A percentile compares a stretch with the other conserved stretches of the same genome.
These are phyloP conservation scores for Carollia perspicillata DNA, from an alignment of 2,113 vertebrate species.

Conservation along the genomic window DNA sequence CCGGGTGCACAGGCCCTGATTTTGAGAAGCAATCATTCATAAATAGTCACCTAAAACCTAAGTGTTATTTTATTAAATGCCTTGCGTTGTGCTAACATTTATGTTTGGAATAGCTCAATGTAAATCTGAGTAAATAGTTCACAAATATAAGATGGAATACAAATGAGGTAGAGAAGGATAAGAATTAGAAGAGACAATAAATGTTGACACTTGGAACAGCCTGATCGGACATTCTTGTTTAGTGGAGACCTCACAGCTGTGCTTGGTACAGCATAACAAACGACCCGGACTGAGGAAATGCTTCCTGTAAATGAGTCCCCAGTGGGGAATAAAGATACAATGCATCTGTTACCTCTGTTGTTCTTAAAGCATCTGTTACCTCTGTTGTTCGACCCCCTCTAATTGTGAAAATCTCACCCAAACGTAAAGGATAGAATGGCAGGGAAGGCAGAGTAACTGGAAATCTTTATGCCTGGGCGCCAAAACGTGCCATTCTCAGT, in stretches of 20 bases:
- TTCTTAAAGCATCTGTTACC: neutral
- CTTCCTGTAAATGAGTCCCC: neutral
- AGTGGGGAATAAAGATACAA: neutral
- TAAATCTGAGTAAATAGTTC: neutral
- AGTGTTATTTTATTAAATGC: neutral
- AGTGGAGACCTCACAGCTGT: neutral
- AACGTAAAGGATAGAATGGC: neutral
- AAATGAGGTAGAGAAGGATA: neutral
- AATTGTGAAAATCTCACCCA: neutral
- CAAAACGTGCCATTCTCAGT: neutral
- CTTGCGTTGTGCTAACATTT: neutral
- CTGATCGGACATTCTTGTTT: neutral
- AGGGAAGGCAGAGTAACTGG: neutral
- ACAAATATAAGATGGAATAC: neutral
- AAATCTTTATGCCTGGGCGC: neutral
- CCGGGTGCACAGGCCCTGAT: neutral
- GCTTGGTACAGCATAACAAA: neutral
- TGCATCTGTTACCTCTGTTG: no score
- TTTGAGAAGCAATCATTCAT: neutral
- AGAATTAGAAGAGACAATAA: neutral
- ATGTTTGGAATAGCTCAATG: neutral
- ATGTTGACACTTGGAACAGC: neutral
- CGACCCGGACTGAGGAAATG: no score
- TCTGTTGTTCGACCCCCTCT: neutral
- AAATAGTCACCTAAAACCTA: neutral